Conservation (phyloP, 2,888 invertebrate genomes). For the Caenorhabditis angaria region DNA sequence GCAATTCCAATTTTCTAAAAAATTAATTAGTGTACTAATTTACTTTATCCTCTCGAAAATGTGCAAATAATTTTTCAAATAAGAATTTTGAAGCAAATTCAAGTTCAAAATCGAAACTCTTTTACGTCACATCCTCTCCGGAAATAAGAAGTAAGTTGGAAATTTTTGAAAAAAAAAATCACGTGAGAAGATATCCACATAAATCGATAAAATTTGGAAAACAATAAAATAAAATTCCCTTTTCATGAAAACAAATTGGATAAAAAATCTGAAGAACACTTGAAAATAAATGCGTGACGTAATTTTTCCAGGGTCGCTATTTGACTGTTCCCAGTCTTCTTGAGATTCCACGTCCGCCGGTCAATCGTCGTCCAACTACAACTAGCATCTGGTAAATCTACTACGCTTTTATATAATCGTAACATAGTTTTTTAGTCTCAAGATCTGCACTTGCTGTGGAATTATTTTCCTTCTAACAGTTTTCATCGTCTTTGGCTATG, state of each 20-base stretch:
- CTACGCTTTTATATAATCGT: not conserved
- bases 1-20: too few species aligned
- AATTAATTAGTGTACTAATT: too few species aligned
- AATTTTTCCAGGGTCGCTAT: constrained; percentile 37
- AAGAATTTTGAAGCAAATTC: too few species aligned
- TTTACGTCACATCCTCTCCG: too few species aligned
- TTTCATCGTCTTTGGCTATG: constrained; percentile 30
- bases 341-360: constrained; percentile 20
- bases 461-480: constrained; percentile 30
- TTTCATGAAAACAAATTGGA: not conserved
- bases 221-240: not conserved
- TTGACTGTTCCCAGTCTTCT: constrained; percentile 38
- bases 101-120: too few species aligned
- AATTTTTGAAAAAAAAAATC: too few species aligned
- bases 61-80: too few species aligned
- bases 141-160: too few species aligned
- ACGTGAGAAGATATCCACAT: too few species aligned
- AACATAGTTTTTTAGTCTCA: constrained; percentile 17
- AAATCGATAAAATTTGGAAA: too few species aligned
- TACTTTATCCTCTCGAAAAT: too few species aligned
- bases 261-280: constrained; percentile 3
- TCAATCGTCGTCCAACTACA: constrained; percentile 14
- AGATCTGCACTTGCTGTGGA: constrained; percentile 22
- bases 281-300: too few species aligned
- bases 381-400: constrained; percentile 20